A percentile compares a stretch with the other conserved stretches of the same genome.
These are phyloP conservation scores for Saguinus imperator DNA, from an alignment of 2,113 vertebrate genomes.

Conservation along the genomic window DNA sequence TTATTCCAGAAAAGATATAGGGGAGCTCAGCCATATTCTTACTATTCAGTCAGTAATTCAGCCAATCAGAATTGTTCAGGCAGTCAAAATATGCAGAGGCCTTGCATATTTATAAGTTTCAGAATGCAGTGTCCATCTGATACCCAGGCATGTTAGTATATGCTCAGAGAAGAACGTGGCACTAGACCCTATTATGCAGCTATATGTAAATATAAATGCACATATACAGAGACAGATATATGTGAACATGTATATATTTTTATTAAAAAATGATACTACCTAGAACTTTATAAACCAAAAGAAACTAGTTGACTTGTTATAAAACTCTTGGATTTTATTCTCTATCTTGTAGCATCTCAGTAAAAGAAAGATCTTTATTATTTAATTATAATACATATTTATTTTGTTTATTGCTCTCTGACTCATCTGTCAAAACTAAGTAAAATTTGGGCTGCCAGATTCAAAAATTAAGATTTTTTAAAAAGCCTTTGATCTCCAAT, in stretches of 20 bases:
- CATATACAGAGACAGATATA: neutral
- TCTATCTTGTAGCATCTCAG: neutral
- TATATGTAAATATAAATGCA: neutral
- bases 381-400: neutral
- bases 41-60: neutral
- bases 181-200: neutral
- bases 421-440: neutral
- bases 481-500: neutral
- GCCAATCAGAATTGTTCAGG: neutral
- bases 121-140: neutral
- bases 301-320: neutral
- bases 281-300: neutral
- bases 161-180: neutral
- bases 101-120: neutral
- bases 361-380: neutral
- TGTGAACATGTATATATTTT: neutral
- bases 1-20: neutral
- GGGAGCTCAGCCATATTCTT: neutral
- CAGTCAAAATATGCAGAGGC: neutral
- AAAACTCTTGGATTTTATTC: constrained; percentile 9
- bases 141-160: neutral
- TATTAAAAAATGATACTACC: neutral
- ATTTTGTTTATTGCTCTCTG: neutral
- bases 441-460: neutral
- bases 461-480: neutral